phyloP scores from a whole-genome alignment of 2,113 vertebrate species.

The Narcine bancroftii region DNA sequence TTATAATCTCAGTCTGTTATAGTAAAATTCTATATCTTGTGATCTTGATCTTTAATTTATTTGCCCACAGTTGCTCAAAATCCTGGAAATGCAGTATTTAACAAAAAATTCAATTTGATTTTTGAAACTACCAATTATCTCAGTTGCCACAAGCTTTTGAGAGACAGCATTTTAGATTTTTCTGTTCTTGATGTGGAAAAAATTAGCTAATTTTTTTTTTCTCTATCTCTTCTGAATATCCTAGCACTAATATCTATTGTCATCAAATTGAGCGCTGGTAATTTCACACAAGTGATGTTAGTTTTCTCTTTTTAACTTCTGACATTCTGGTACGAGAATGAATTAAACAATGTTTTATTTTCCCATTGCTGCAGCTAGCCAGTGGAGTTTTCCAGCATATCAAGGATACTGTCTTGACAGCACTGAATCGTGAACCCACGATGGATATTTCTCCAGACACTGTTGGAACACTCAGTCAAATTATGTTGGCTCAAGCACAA shows the following conservation, averaged over 20 bases:
- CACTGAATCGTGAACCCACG: conserved; percentile 86
- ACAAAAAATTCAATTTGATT: not conserved
- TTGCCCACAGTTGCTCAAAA: not conserved
- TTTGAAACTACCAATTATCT: not conserved
- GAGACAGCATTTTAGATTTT: not conserved
- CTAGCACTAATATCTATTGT: not conserved
- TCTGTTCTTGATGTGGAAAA: not conserved
- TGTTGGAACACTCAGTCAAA: conserved; percentile 81
- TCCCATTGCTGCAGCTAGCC: conserved; percentile 66
- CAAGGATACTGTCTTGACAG: conserved; percentile 90
- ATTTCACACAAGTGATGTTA: not conserved
- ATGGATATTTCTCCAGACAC: conserved; percentile 96
- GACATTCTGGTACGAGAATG: not conserved
- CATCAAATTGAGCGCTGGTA: not conserved
- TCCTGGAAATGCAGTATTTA: not conserved
- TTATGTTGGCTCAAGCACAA: conserved; percentile 97
- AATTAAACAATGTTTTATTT: conserved; percentile 20
- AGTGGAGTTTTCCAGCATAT: conserved; percentile 93
- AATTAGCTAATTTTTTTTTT: too few species aligned
- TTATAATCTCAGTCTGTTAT: too few species aligned
- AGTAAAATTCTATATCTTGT: too few species aligned
- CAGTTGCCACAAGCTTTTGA: not conserved
- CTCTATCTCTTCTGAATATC: not conserved
- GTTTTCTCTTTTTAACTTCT: not conserved
- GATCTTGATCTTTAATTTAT: not conserved